A percentile compares a stretch with the other conserved stretches of the same genome.
Evolutionary conservation across 2,113 vertebrate species (phyloP).

Genomic region (Dasyurus viverrinus): DNA sequence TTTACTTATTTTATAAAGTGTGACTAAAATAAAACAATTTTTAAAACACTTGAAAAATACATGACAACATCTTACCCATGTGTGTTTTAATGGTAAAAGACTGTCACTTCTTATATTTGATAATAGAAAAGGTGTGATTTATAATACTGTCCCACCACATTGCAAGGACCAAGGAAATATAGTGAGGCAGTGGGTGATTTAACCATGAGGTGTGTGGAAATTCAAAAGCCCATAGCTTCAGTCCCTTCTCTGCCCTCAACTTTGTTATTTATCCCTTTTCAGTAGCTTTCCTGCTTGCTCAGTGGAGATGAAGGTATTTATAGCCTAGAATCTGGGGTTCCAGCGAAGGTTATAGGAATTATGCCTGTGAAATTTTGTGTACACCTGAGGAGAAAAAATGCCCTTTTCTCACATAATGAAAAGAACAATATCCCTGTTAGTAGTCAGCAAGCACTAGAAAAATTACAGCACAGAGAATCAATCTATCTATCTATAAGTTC

Average conservation of each 20-base stretch:
- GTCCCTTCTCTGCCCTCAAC: rapidly evolving
- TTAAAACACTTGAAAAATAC: conserved; percentile 2
- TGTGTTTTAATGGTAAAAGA: not conserved
- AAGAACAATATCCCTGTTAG: not conserved
- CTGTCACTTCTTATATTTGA: not conserved
- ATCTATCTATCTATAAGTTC: not conserved
- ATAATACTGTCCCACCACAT: not conserved
- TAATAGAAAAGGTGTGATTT: not conserved
- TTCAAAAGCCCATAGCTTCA: too few relatives aligned
- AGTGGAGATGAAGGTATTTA: not conserved
- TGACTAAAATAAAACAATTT: not conserved
- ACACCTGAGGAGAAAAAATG: not conserved
- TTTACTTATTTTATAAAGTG: not conserved
- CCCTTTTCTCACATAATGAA: not conserved
- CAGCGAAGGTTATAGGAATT: not conserved
- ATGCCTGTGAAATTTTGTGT: not conserved
- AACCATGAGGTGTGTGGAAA: rapidly evolving
- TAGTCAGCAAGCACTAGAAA: not conserved
- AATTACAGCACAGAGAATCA: not conserved
- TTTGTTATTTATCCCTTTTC: not conserved
- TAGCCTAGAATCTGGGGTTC: not conserved
- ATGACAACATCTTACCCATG: not conserved
- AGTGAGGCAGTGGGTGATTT: not conserved
- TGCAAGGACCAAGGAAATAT: not conserved
- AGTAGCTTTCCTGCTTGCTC: not conserved